Evolutionary conservation across 2,888 invertebrate species (phyloP).

Genomic region (Melanostoma mellinum): DNA sequence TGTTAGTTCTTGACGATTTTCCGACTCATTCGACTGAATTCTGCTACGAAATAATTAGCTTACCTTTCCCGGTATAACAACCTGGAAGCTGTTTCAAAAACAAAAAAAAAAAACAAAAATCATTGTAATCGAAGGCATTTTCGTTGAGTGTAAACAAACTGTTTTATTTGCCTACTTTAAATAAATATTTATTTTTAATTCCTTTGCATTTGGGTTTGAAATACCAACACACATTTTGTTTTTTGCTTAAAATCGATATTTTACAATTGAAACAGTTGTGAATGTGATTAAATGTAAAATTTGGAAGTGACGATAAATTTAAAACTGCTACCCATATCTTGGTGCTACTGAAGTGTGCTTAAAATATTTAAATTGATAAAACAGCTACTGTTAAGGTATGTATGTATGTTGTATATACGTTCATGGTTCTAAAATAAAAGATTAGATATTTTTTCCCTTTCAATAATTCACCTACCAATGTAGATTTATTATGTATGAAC

Average conservation of each 20-base stretch:
- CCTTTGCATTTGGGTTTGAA: not conserved
- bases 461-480: too few relatives aligned
- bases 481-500: too few relatives aligned
- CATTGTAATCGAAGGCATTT: constrained; percentile 23
- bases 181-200: not conserved
- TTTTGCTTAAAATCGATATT: constrained; percentile 26
- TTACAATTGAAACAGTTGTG: not conserved
- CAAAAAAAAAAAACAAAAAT: constrained; percentile 1
- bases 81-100: not conserved
- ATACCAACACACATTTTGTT: constrained; percentile 3
- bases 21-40: constrained; percentile 32
- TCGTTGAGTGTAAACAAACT: constrained; percentile 21
- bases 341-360: too few relatives aligned
- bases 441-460: too few relatives aligned
- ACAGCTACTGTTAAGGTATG: too few relatives aligned
- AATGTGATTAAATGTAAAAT: not conserved
- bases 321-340: too few relatives aligned
- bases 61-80: constrained; percentile 73
- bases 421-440: too few relatives aligned
- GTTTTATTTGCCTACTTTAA: not conserved
- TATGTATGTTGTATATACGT: too few relatives aligned
- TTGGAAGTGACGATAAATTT: too few relatives aligned
- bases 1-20: constrained; percentile 57
- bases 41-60: constrained; percentile 74
- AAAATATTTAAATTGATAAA: too few relatives aligned